These are phyloP conservation scores for Metallyticus violacea DNA, from an alignment of 2,888 invertebrate species.

Conservation along the genomic window DNA sequence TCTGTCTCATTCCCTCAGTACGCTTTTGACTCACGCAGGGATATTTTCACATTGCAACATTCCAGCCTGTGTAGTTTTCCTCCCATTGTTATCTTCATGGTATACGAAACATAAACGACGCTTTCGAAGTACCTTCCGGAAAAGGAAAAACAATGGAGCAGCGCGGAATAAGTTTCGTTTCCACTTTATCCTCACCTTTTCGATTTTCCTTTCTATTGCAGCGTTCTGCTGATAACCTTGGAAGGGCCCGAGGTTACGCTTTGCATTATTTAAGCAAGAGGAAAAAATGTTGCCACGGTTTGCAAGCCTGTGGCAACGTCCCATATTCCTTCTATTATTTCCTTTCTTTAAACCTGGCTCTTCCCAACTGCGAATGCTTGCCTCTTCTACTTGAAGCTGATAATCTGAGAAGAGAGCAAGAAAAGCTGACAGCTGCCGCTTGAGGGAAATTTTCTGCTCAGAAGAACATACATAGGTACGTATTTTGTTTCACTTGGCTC, in stretches of 20 bases:
- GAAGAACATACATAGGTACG: background rate
- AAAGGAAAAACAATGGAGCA: background rate
- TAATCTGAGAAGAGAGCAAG: background rate
- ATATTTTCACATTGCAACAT: too few species aligned
- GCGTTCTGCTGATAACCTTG: background rate
- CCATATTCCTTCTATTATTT: background rate
- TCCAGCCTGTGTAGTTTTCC: background rate
- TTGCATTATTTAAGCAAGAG: background rate
- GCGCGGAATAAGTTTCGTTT: background rate
- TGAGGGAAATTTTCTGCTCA: background rate
- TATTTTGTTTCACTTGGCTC: background rate
- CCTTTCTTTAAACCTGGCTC: background rate
- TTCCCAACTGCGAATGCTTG: too few species aligned
- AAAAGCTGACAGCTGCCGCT: background rate
- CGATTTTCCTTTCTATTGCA: background rate
- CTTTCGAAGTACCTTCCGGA: too few species aligned
- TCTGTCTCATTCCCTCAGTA: background rate
- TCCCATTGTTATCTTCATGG: background rate
- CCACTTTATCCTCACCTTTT: background rate
- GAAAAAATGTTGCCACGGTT: too few species aligned
- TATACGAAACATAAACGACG: background rate
- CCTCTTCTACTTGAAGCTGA: background rate
- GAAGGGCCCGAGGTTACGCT: background rate
- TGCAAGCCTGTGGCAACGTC: background rate
- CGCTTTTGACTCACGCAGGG: too few species aligned